Evolutionary conservation across 2,888 invertebrate genomes (phyloP).

Genomic region (Acanthacorydalis orientalis): DNA sequence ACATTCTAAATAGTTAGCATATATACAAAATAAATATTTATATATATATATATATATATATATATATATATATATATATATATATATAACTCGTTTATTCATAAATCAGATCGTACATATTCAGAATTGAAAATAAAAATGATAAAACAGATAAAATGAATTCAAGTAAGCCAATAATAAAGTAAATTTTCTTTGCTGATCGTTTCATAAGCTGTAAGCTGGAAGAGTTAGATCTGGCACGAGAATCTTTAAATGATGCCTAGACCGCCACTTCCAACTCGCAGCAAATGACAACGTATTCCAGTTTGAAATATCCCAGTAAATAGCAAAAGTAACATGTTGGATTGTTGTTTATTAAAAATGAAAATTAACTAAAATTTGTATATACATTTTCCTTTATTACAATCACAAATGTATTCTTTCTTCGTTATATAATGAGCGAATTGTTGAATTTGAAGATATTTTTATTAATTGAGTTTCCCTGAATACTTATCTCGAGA

Average conservation of each 20-base stretch:
- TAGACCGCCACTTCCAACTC: conserved; percentile 52
- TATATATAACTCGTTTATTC: background rate
- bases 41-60: background rate
- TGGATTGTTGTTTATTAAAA: too few species aligned
- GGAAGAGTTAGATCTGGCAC: conserved; percentile 64
- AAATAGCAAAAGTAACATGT: too few species aligned
- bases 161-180: background rate
- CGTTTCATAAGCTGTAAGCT: conserved; percentile 32
- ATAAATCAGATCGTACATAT: background rate
- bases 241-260: conserved; percentile 25
- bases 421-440: too few species aligned
- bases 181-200: background rate
- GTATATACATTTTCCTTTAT: too few species aligned
- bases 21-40: background rate
- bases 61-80: background rate
- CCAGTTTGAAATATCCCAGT: background rate
- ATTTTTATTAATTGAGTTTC: too few species aligned
- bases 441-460: too few species aligned
- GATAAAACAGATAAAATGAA: too few species aligned
- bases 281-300: conserved; percentile 15
- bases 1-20: too few species aligned
- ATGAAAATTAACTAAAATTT: too few species aligned
- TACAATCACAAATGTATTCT: too few species aligned
- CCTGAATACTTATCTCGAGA: too few species aligned
- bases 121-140: background rate